Evolutionary conservation across 2,113 vertebrate species (phyloP), one percentile per base, ranked within the genome.

Genomic region (Chaenocephalus aceratus): DNA sequence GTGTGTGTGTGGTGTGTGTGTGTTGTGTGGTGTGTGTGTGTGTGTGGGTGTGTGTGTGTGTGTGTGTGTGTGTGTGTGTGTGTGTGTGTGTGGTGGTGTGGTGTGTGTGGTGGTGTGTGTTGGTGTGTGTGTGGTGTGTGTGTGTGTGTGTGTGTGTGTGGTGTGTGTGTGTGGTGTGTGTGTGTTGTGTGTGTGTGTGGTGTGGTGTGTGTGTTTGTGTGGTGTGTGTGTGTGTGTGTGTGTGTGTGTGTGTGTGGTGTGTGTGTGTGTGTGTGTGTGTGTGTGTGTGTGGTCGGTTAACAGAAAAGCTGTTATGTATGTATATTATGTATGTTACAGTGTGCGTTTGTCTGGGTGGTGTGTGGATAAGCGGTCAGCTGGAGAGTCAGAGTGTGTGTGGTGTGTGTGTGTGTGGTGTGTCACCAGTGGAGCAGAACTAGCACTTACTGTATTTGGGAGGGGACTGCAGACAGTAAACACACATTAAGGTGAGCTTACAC

Each of bases 391-490:
- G 26, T 26, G 56, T 52, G 36, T 44, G 2, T 13, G 53, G 56
- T 65, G 51, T 45, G 48, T 44, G 52, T 52, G 41, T 15, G 30
- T 26, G 13, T 75, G 41, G 41, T 75, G 69, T 64, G 60, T 82
- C 65, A 82, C 46, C 12, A 26, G 44, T 74, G 0, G 44, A 23
- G 64, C n/a, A 60, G 26, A 2, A 15, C 41, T 61, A 45, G 2
- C 21, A 44, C 61, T 67, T 54, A 59, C 72, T 36, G 77, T 68
- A 51, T 65, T 82, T 63, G 81, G 70, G 62, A 58, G 67, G 79
- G 61, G 64, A 83, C 30, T 77, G 60, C 34, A 63, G 54, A 81
- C 14, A 0, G 75, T 72, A 80, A 89, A 88, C 26, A 80, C 67
- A 41, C 41, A 52, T 1, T 77, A 34, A 56, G 58, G 48, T 48